Base-by-base conservation (phyloP, 1,140 invertebrate genomes). In the Calephelis virginiensis region DNA sequence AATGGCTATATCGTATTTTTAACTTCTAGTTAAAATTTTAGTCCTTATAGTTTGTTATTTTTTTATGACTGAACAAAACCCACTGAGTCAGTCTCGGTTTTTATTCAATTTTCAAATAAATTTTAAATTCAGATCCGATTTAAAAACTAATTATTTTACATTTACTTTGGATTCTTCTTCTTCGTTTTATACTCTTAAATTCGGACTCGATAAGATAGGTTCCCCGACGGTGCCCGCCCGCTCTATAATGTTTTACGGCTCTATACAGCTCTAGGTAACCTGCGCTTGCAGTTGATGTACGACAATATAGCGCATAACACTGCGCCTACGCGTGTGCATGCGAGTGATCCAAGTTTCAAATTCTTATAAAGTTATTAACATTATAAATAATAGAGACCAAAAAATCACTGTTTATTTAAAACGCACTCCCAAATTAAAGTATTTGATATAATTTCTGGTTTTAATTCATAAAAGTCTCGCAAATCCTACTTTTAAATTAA, bases 201-300 rank as follows among this genome's bases (percentile, higher is more conserved):
- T 28, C 28, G 28, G 28, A 43, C 40, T 43, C 8, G 40, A 43
- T 43, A 9, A 43, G 8, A 43, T 43, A 9, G 8, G 8, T 43
- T 43, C 7, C 40, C 8, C 40, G 8, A 8, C 40, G 40, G 40
- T 9, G 40, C 40, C 40, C 40, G 28, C 6, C 11, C 28, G 28
- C 12, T 59, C 7, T n/a, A 59, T 37, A 12, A 38, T 7, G 28
- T 11, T 37, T 59, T 59, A 59, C 6, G 5, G 11, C 28, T 38
- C 40, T 43, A 43, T n/a, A 38, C 10, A 37, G 37, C 8, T 45
- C 12, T 40, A 8, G 47, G 13, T 12, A 38, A 65, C 61, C 53
- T 64, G 70, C 68, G 59, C 63, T 64, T 53, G 69, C 82, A 84
- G 80, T 82, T 70, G 70, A 64, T 66, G 59, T 77, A 75, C 71